Evolutionary conservation across 2,888 invertebrate species (phyloP).

Genomic region (Drosophila histrio): DNA sequence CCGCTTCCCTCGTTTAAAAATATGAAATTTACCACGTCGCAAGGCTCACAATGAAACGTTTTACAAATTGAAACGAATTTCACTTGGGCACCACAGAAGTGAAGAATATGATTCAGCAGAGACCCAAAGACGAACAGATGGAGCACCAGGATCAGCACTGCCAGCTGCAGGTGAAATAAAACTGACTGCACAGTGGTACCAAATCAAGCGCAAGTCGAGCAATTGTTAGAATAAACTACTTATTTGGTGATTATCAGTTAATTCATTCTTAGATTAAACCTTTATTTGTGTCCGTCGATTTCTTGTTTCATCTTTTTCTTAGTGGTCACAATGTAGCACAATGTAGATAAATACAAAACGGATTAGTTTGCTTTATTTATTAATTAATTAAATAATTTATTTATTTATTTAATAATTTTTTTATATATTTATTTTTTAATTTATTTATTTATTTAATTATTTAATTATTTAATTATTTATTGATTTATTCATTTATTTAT

Average conservation of each 20-base stretch:
- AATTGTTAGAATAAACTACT: background rate
- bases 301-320: too few species aligned
- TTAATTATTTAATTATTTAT: too few species aligned
- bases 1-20: conserved; percentile 26
- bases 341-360: too few species aligned
- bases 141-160: conserved; percentile 7
- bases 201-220: background rate
- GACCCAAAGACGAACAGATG: background rate
- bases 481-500: too few species aligned
- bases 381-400: too few species aligned
- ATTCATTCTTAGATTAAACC: too few species aligned
- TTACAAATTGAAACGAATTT: conserved; percentile 73
- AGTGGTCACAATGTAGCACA: too few species aligned
- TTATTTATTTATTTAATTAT: too few species aligned
- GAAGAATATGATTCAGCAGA: conserved; percentile 50
- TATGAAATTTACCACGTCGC: conserved; percentile 57
- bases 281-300: too few species aligned
- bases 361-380: too few species aligned
- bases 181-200: conserved; percentile 9
- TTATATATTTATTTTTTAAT: too few species aligned
- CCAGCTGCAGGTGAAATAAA: conserved; percentile 5
- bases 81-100: conserved; percentile 31
- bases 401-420: too few species aligned
- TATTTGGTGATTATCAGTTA: background rate
- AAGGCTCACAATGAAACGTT: conserved; percentile 56